A percentile compares a stretch with the other conserved stretches of the same genome.
These are phyloP conservation scores for Rhadina sibilatrix DNA, from an alignment of 2,113 vertebrate genomes.

Conservation along the genomic window DNA sequence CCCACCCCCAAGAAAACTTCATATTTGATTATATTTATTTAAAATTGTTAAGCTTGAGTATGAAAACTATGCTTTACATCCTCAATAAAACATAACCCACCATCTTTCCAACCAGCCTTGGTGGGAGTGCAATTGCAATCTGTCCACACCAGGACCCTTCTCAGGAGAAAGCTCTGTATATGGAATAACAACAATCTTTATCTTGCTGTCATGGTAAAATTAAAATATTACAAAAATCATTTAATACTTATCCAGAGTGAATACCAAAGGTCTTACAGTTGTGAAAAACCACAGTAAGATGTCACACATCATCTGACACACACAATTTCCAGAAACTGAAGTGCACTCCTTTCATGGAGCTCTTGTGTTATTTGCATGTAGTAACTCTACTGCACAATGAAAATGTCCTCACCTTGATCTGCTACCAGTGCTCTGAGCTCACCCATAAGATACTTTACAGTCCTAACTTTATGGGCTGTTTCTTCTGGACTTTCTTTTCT, in stretches of 20 bases:
- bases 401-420: slow-evolving; percentile 78
- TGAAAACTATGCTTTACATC: not conserved
- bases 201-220: not conserved
- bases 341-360: not conserved
- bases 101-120: not conserved
- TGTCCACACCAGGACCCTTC: not conserved
- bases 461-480: slow-evolving; percentile 69
- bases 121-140: not conserved
- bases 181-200: not conserved
- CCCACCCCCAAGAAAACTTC: rapidly evolving
- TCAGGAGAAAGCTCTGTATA: not conserved
- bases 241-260: not conserved
- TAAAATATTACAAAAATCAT: not conserved
- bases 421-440: slow-evolving; percentile 82
- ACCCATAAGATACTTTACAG: slow-evolving; percentile 77
- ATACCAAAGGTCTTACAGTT: not conserved
- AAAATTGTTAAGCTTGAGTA: not conserved
- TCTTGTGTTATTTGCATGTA: not conserved
- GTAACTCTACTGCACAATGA: not conserved
- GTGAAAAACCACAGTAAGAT: not conserved
- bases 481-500: slow-evolving; percentile 64
- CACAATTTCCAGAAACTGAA: not conserved
- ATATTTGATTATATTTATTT: not conserved
- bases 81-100: not conserved
- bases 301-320: not conserved